Evolutionary conservation across 2,113 vertebrate species (phyloP), one percentile per base, ranked within the genome.

Genomic region (Hyperoodon ampullatus): DNA sequence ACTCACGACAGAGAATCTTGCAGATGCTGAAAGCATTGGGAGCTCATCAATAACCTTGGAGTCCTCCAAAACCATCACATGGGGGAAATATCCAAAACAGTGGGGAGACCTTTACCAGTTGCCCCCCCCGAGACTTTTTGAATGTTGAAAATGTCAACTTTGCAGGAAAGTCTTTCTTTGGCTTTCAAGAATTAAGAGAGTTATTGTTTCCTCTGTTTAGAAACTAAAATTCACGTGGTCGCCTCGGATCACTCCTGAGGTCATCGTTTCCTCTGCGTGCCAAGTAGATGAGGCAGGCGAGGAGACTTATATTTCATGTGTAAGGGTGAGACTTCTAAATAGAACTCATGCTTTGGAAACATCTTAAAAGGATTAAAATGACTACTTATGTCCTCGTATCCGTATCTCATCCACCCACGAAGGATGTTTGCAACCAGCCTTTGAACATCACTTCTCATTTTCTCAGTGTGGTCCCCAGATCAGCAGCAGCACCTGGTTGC

Each of bases 131-230:
- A 61, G 7, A 33, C 47, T 33, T 33, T 83, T 28, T 80, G 42
- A 88, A 65, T 66, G 66, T 35, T 71, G 14, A 42, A 93, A 95
- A 65, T 35, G 65, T 44, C 16, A 63, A 5, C 30, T 50, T 66
- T 72, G 50, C 24, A 60, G 78, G 88, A 74, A 72, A 35, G 50
- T 63, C 75, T 97, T 61, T 58, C 75, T 13, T 66, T 71, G 39
- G 4, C 30, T 66, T 70, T 91, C n/a, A 84, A 44, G 33, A 50
- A 63, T 65, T 28, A 16, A 47, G 44, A 88, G 24, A 60, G 50
- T 60, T 53, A n/a, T 55, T 50, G 8, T 2, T 90, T 84, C 44
- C 70, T 85, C 26, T 19, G 26, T 85, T 82, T 65, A 77, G 92
- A 88, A 93, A 65, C 3, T 35, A 66, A 61, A 61, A 26, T 6